A percentile compares a stretch with the other conserved stretches of the same genome.
Evolutionary conservation across 2,113 vertebrate species (phyloP).

Genomic region (Carettochelys insculpta): DNA sequence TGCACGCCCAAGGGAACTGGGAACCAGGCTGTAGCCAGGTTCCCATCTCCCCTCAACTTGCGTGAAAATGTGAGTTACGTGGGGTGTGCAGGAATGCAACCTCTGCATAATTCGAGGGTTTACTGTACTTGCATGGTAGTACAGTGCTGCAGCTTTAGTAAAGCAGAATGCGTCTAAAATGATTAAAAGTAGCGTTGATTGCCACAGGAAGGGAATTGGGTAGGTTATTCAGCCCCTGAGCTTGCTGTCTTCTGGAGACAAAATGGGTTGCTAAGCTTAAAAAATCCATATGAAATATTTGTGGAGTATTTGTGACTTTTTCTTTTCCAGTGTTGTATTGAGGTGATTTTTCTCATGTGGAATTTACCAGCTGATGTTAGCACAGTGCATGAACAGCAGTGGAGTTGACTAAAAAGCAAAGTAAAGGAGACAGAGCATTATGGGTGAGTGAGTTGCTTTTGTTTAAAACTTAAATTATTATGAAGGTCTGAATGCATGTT

Average conservation of each 20-base stretch:
- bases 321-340: background rate
- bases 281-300: background rate
- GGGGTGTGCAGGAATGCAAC: too few species aligned
- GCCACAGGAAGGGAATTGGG: background rate
- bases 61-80: too few species aligned
- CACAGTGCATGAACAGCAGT: background rate
- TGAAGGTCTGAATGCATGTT: background rate
- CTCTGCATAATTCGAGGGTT: too few species aligned
- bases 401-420: background rate
- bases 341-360: background rate
- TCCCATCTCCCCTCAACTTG: too few species aligned
- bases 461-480: background rate
- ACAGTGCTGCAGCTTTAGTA: background rate
- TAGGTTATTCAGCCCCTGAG: background rate
- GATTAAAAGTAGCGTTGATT: background rate
- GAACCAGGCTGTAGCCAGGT: too few species aligned
- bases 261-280: background rate
- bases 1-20: too few species aligned
- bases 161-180: background rate
- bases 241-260: background rate
- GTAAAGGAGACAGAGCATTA: background rate
- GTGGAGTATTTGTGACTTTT: background rate
- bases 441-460: background rate
- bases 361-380: background rate
- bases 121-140: too few species aligned